Evolutionary conservation across 2,888 invertebrate genomes (phyloP), one percentile per base, ranked within the genome.

Genomic region (Phengaris arion): DNA sequence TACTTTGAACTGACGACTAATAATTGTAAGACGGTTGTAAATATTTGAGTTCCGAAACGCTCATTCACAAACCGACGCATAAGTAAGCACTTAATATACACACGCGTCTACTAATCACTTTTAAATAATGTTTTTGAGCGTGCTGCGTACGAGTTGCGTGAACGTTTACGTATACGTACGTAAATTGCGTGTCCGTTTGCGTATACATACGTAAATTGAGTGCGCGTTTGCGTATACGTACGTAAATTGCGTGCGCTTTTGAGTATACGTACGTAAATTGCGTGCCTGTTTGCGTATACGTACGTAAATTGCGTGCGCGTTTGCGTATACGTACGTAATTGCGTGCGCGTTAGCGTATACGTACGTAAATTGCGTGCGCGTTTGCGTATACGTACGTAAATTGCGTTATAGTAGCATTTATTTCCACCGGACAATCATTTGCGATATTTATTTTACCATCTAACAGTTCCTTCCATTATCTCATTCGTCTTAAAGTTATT

Each of bases 61-160:
- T 72, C 69, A 69, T 69, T 69, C 72, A 72, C 72, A 45, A 72
- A 72, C 72, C 72, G 72, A 72, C 72, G 72, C 72, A 72, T 72
- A 12, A 12, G 35, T 72, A 6, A 35, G 64, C 64, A 64, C 64
- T 35, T 35, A 22, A 22, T 64, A 64, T 12, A 12, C 64, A 35
- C 64, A 64, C 64, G 64, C 64, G 64, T 35, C 35, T 64, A 64
- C 64, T 64, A 13, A 64, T 45, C 64, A 64, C 35, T 64, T 64
- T 35, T 1, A 64, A 64, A 35, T 12, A 12, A 35, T 35, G 35
- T 35, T 35, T 12, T 64, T 12, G 35, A 35, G 35, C 64, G 64
- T 64, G 35, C 64, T 10, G 48, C 48, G 48, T 6, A 48, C 48
- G 10, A 35, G 22, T 10, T 45, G 35, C 64, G 64, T 13, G 64